Evolutionary conservation across 2,797 vertebrate species (phyloP), one percentile per base, ranked within the genome.

Genomic region (Mormyrops boulengeri): DNA sequence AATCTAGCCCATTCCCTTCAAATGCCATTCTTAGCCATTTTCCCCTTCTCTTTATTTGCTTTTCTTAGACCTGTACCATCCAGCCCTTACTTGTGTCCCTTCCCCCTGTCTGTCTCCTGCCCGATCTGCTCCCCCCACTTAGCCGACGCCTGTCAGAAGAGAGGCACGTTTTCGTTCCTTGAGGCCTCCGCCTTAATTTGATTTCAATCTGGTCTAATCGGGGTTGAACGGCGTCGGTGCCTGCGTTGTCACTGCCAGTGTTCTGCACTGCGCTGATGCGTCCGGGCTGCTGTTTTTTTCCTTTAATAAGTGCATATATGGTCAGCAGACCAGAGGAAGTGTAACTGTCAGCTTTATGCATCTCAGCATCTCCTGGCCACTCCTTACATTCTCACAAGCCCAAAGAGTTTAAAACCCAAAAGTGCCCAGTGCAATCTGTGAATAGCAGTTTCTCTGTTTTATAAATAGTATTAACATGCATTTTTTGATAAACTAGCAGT

Each of bases 141-240:
- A 91, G 91, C 92, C 92, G 90, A 80, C 91, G 89, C 93, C 90
- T 96, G 93, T 94, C 94, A 95, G 93, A 93, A 93, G 93, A 80
- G 22, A 80, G 4, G 88, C 69, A 86, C 73, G 93, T 93, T 90
- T 89, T 62, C 93, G 91, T 94, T 94, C 95, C 95, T 96, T 91
- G 93, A 95, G 95, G 95, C 95, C 94, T 96, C 93, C 93, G 95
- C 96, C 96, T 96, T 95, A 95, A 96, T 96, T 96, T 96, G 94
- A 93, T 95, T 96, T 95, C 95, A 96, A 94, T 95, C 94, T 95
- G 94, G 92, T 95, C 95, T 96, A 96, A 96, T 96, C 96, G 94
- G 69, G 96, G 96, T 95, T 94, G 94, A 96, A 95, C 95, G 95
- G 94, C 91, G 90, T 82, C 93, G 90, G 91, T 93, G 94, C 94